Evolutionary conservation across 1,140 invertebrate genomes (phyloP).

Genomic region (Euura lappo): DNA sequence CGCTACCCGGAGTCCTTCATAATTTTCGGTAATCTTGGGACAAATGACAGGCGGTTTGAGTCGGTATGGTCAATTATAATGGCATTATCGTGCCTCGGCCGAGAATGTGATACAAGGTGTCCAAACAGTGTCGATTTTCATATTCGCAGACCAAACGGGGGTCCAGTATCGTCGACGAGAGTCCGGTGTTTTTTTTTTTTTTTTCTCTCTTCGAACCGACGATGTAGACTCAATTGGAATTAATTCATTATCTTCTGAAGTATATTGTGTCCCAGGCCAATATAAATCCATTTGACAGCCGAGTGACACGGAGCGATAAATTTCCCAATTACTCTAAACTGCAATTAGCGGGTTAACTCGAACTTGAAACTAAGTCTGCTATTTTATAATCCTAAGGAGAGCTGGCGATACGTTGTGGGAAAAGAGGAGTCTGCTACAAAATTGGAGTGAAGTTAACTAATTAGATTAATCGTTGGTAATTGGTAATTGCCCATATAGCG

Average conservation of each 20-base stretch:
- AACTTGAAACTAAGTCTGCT: background rate
- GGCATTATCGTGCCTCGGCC: background rate
- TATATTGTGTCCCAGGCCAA: background rate
- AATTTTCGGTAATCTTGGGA: background rate
- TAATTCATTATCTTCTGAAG: background rate
- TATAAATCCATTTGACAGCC: background rate
- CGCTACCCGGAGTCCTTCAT: background rate
- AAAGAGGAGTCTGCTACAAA: background rate
- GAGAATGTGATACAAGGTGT: background rate
- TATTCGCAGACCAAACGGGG: background rate
- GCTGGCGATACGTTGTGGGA: background rate
- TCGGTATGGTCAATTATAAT: slow-evolving; percentile 4
- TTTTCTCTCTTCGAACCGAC: too few relatives aligned
- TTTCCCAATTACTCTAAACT: background rate
- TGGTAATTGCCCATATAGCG: background rate
- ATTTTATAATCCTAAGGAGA: background rate
- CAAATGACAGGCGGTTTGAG: background rate
- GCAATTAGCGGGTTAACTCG: background rate
- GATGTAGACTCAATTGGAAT: background rate
- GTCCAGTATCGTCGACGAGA: background rate
- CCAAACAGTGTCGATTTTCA: background rate
- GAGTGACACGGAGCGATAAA: background rate
- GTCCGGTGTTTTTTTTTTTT: background rate
- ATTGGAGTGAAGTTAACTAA: background rate
- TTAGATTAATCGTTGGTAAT: slow-evolving; percentile 7